Base-by-base conservation (phyloP, 2,113 vertebrate genomes). In the Oryzias woworae region DNA sequence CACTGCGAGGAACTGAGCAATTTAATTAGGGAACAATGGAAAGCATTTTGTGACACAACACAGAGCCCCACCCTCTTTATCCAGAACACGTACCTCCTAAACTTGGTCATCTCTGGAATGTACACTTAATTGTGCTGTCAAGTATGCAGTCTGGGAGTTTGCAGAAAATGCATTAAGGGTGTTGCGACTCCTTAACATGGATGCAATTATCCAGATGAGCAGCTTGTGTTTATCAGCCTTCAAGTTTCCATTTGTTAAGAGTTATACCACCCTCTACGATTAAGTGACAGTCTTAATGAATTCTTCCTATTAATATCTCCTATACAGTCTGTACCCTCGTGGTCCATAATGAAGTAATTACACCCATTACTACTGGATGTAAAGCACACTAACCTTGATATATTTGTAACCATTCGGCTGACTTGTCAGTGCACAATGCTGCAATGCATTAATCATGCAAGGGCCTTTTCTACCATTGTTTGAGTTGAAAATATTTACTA, bases 1-100 rank as follows among this genome's bases (percentile, higher is more conserved):
- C 92, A 94, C 62, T 94, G 94, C 94, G 92, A 45, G 83, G 91
- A 91, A 93, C 92, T 91, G 91, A 91, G 92, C 71, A 92, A 93
- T 94, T 95, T 95, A 94, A 96, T 96, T 94, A 94, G 90, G 92
- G 74, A 64, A 58, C 91, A 86, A 88, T 88, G 66, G 58, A 71
- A 43, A 42, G 57, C 45, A 52, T 66, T 70, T 78, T 73, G 82
- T 65, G 58, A 54, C 45, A 70, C 69, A 51, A 71, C 63, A 51
- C 51, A 54, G 58, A 62, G 69, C 61, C 70, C 66, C 78, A 64
- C 62, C 82, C 75, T 73, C 48, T 58, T 28, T 3, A 83, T 71
- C 64, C 42, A 18, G 18, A 69, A 60, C 50, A n/a, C 55, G 43
- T 62, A 44, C 64, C 28, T 58, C 16, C 52, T 53, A 26, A 69